Evolutionary conservation across 2,797 vertebrate species (phyloP).

Genomic region (Phrynocephalus vlangalii): DNA sequence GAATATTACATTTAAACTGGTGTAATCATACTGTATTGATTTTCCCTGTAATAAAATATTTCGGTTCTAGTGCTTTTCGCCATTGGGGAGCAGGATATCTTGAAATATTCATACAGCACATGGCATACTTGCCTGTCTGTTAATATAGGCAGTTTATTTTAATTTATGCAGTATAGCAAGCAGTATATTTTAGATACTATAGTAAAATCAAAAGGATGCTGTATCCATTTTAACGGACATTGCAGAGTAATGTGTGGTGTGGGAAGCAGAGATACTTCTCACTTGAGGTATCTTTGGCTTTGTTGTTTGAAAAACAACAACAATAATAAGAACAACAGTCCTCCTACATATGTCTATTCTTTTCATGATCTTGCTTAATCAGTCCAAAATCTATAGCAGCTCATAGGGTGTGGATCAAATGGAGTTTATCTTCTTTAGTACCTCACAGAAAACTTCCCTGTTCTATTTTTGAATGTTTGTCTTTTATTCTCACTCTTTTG

Average conservation of each 20-base stretch:
- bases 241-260: neutral
- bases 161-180: neutral
- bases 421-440: neutral
- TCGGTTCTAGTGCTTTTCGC: neutral
- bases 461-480: neutral
- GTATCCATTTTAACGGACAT: neutral
- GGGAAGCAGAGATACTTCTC: neutral
- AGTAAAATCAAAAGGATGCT: neutral
- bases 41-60: neutral
- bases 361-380: neutral
- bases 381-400: neutral
- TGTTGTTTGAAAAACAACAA: neutral
- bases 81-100: neutral
- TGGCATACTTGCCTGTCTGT: neutral
- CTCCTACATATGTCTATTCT: too few species aligned
- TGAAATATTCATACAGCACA: neutral
- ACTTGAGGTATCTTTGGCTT: neutral
- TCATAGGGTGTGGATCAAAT: neutral
- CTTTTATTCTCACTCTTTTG: neutral
- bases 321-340: too few species aligned
- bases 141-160: neutral
- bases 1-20: neutral
- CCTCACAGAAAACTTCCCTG: neutral
- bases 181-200: neutral
- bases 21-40: neutral